These are phyloP conservation scores for Parambassis ranga DNA, from an alignment of 2,797 vertebrate genomes.

Conservation along the genomic window DNA sequence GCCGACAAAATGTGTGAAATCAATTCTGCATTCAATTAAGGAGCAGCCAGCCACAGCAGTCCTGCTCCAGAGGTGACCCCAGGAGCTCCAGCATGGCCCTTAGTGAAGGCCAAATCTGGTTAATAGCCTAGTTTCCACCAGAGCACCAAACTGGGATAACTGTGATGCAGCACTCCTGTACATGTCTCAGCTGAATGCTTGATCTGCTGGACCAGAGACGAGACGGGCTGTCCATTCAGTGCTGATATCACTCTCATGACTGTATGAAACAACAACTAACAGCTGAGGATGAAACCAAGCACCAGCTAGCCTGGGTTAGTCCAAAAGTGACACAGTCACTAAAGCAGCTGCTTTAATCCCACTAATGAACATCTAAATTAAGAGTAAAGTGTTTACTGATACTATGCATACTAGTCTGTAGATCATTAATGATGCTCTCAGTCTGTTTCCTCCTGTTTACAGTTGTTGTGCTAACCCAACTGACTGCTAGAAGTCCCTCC, in stretches of 20 bases:
- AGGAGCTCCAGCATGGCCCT: conserved; percentile 25
- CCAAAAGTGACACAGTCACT: too few relatives aligned
- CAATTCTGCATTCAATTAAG: conserved; percentile 73
- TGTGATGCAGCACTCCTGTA: neutral
- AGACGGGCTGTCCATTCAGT: too few relatives aligned
- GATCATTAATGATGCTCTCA: too few relatives aligned
- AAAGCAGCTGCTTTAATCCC: too few relatives aligned
- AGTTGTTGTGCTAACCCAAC: too few relatives aligned
- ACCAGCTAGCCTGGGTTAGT: neutral
- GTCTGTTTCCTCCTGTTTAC: too few relatives aligned
- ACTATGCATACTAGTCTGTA: too few relatives aligned
- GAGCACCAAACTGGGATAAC: conserved; percentile 10
- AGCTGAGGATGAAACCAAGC: neutral
- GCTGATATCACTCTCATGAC: neutral
- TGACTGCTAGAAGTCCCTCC: too few relatives aligned
- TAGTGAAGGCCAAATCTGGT: conserved; percentile 17
- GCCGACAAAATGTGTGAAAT: conserved; percentile 65
- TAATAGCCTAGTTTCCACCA: conserved; percentile 22
- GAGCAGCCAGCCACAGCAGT: conserved; percentile 48
- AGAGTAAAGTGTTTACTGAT: too few relatives aligned
- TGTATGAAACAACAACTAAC: neutral
- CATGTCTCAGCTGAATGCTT: neutral
- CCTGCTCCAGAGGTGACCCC: conserved; percentile 61
- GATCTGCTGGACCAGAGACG: neutral
- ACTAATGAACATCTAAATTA: too few relatives aligned